Percentiles rank a stretch among this genome's conserved stretches.
phyloP scores from a whole-genome alignment of 2,888 invertebrate genomes.

The Bhutanitis thaidina region DNA sequence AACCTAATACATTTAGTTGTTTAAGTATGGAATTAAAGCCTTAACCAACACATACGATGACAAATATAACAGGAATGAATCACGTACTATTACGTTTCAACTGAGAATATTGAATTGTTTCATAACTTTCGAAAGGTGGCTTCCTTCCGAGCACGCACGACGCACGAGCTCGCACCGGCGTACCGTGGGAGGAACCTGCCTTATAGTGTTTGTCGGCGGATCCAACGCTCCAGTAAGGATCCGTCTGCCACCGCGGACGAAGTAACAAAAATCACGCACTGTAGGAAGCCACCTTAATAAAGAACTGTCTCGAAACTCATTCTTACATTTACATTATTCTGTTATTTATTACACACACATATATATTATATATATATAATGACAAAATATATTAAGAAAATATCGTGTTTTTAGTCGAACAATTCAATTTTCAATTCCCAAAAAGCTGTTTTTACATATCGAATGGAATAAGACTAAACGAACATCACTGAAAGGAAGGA shows the following conservation, averaged over 20 bases:
- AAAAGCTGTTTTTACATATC: slow-evolving; percentile 27
- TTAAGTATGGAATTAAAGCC: slow-evolving; percentile 48
- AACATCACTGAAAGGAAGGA: slow-evolving; percentile 31
- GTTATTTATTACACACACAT: slow-evolving; percentile 35
- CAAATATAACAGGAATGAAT: slow-evolving; percentile 27
- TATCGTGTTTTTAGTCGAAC: slow-evolving; percentile 55
- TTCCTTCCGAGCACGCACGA: no score
- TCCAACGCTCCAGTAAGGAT: no score
- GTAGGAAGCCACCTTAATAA: no score
- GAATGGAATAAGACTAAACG: slow-evolving; percentile 40
- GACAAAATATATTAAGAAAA: slow-evolving; percentile 64
- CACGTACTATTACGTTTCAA: slow-evolving; percentile 27
- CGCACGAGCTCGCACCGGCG: no score
- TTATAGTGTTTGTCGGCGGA: no score
- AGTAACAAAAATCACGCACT: no score
- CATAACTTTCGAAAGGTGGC: neutral
- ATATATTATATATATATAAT: slow-evolving; percentile 25
- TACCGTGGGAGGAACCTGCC: no score
- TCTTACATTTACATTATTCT: neutral
- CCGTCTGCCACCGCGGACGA: no score
- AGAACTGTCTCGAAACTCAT: neutral
- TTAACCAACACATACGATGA: slow-evolving; percentile 37
- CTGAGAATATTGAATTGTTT: slow-evolving; percentile 20
- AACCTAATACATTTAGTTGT: slow-evolving; percentile 21
- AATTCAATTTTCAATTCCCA: slow-evolving; percentile 67